Conservation (phyloP, 53 echinoderm and acorn worm genomes). For the Echinarachnius parma region DNA sequence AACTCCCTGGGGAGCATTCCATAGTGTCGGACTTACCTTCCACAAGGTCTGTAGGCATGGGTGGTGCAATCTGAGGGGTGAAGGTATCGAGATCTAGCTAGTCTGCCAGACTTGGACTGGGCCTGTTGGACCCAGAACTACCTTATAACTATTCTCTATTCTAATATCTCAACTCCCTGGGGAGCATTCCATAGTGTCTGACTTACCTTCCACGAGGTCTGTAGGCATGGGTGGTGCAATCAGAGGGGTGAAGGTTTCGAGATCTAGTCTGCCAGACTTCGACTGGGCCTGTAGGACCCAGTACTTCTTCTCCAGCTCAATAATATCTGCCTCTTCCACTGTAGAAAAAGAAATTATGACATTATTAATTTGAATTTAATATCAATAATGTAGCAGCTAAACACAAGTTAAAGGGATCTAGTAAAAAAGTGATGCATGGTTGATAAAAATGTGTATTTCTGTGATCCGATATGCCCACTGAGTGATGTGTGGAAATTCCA, state of each 20-base stretch:
- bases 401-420: too few relatives aligned
- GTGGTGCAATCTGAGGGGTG: slow-evolving; percentile 79
- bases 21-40: slow-evolving; percentile 90
- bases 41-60: slow-evolving; percentile 74
- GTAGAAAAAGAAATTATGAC: slow-evolving; percentile 2
- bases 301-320: slow-evolving; percentile 98
- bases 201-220: slow-evolving; percentile 92
- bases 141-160: too few relatives aligned
- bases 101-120: too few relatives aligned
- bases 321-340: slow-evolving; percentile 99
- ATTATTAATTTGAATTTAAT: too few relatives aligned
- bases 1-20: too few relatives aligned
- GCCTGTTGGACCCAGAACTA: too few relatives aligned
- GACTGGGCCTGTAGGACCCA: slow-evolving; percentile 94
- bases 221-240: slow-evolving; percentile 86
- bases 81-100: slow-evolving; percentile 86
- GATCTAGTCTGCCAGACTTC: slow-evolving; percentile 87
- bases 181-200: background rate
- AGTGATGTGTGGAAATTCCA: too few relatives aligned
- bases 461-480: too few relatives aligned
- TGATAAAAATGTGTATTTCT: too few relatives aligned
- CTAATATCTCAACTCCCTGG: too few relatives aligned
- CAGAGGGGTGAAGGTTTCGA: slow-evolving; percentile 90
- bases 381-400: too few relatives aligned
- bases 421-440: too few relatives aligned